phyloP scores from a whole-genome alignment of 2,113 vertebrate genomes.

The Halcyon senegalensis region DNA sequence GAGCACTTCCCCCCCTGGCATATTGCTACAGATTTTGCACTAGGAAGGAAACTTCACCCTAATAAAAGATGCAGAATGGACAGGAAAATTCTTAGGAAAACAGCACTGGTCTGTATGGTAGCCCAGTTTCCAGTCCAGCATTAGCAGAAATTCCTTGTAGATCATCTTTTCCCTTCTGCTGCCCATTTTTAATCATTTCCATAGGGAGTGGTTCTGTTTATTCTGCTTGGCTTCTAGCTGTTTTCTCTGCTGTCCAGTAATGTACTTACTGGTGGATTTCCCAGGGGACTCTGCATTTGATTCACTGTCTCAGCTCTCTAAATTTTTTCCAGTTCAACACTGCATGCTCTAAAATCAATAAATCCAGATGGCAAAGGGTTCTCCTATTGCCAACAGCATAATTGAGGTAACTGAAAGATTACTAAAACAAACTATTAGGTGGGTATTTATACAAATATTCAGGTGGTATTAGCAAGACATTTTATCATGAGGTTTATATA shows the following conservation, averaged over 20 bases:
- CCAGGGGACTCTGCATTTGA: background rate
- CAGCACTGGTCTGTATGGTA: background rate
- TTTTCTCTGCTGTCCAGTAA: constrained; percentile 10
- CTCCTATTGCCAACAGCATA: background rate
- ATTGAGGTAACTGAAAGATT: background rate
- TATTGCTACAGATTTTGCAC: background rate
- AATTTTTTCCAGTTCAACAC: background rate
- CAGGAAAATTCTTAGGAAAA: background rate
- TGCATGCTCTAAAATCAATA: constrained; percentile 10
- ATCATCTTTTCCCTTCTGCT: background rate
- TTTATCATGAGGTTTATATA: background rate
- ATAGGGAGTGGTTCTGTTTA: background rate
- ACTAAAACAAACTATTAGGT: background rate
- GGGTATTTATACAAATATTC: background rate
- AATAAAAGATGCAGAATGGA: background rate
- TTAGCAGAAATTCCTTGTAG: background rate
- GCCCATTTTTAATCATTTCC: constrained; percentile 19
- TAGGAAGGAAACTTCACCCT: background rate
- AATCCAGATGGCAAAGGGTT: background rate
- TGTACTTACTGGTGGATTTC: constrained; percentile 26
- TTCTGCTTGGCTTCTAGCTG: constrained; percentile 1
- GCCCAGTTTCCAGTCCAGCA: background rate
- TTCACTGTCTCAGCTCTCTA: constrained; percentile 3
- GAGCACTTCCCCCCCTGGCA: background rate
- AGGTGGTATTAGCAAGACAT: background rate